Base-by-base conservation (phyloP, 2,797 vertebrate genomes). In the Aphelocoma californica region DNA sequence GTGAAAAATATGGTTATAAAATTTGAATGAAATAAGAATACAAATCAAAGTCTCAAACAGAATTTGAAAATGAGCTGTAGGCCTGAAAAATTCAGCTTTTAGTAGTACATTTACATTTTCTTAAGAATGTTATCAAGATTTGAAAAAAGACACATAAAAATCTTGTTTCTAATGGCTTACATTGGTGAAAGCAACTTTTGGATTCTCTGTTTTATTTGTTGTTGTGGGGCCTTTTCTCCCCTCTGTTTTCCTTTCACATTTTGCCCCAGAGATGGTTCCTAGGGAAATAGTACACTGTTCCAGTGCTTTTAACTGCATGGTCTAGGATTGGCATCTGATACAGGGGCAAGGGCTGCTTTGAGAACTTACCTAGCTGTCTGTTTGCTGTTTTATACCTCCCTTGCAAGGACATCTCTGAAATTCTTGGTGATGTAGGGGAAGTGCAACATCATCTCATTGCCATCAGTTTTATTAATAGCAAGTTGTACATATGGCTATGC, bases 211-310 rank as follows among this genome's bases (percentile, higher is more conserved):
- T 78, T 79, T 72, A 18, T 56, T 80, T 91, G 3, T 45, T 77
- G 26, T 29, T 78, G 7, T 38, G 10, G 7, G 6, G 17, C 8
- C 9, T 57, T 58, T 38, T 29, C 14, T 4, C 13, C 2, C 8
- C 16, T 16, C 3, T 0, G 0, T n/a, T 65, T 77, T 56, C 5
- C 7, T 54, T 14, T 50, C 17, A 3, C 1, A 14, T 45, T 74
- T 29, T 67, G 2, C 3, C 24, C 7, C 25, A 48, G 31, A 60
- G 14, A 15, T 47, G 18, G 4, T 51, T 42, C 34, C 19, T 44
- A 14, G 18, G 71, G 32, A 65, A 67, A 53, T 3, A 53, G 7
- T 42, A 3, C 7, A 5, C 5, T 70, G 3, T 72, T 81, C 15
- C 61, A 12, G 8, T 86, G 32, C 29, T 86, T 83, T 8, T 38